Percentiles rank a stretch among this genome's conserved stretches.
These are phyloP conservation scores for Theristus sp. DNA, from an alignment of 2,888 invertebrate species.

Conservation along the genomic window DNA sequence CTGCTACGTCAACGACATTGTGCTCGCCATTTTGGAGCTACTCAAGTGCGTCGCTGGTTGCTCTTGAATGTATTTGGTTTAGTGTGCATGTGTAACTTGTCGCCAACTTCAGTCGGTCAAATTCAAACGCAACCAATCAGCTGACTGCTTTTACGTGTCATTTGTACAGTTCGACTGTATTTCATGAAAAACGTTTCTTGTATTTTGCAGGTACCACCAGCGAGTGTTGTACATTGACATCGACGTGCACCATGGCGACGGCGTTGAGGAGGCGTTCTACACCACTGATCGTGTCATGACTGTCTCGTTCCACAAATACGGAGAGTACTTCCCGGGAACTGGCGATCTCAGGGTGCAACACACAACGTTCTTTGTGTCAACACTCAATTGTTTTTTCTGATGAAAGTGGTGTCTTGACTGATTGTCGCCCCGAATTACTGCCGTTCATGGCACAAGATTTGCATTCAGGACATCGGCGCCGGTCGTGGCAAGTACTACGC, in stretches of 20 bases:
- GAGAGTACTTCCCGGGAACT: conserved; percentile 96
- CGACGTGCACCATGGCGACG: conserved; percentile 98
- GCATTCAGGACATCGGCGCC: conserved; percentile 45
- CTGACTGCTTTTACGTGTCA: too few relatives aligned
- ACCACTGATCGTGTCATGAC: conserved; percentile 95
- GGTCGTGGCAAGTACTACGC: conserved; percentile 87
- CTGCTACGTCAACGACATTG: conserved; percentile 98
- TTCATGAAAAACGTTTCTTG: too few relatives aligned
- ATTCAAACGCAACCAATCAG: too few relatives aligned
- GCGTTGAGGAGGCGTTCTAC: conserved; percentile 87
- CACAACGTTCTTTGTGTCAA: too few relatives aligned
- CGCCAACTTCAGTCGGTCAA: too few relatives aligned
- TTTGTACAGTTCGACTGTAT: too few relatives aligned
- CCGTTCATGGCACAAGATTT: too few relatives aligned
- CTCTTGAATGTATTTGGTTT: too few relatives aligned
- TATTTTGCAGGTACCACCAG: conserved; percentile 32
- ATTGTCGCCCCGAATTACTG: too few relatives aligned
- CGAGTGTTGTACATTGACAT: conserved; percentile 94
- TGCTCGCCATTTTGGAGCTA: conserved; percentile 82
- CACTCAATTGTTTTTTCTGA: too few relatives aligned
- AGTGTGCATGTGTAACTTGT: too few relatives aligned
- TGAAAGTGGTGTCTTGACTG: too few relatives aligned
- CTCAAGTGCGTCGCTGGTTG: conserved; percentile 48
- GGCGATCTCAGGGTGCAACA: conserved; percentile 49
- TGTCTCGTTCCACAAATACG: conserved; percentile 96